These are phyloP conservation scores for Chouioia cunea DNA, from an alignment of 2,888 invertebrate genomes.

Conservation along the genomic window DNA sequence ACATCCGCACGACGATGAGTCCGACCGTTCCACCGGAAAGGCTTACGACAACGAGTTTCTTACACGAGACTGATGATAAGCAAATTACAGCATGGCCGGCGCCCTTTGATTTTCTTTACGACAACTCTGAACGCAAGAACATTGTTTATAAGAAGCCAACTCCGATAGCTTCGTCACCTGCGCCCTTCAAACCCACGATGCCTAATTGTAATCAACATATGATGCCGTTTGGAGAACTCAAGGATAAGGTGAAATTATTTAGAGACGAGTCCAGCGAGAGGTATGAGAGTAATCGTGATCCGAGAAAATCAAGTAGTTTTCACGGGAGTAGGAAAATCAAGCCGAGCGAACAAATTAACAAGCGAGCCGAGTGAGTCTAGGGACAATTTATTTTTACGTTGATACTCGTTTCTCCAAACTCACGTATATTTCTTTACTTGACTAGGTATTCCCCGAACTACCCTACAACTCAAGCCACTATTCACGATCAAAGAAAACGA, in stretches of 20 bases:
- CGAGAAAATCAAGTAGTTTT: too few relatives aligned
- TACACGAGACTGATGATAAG: conserved; percentile 43
- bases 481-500: neutral
- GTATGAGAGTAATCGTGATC: neutral
- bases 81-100: conserved; percentile 58
- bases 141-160: conserved; percentile 15
- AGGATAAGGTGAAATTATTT: conserved; percentile 1
- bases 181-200: neutral
- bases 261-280: neutral
- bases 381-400: neutral
- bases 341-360: neutral
- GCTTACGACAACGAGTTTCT: conserved; percentile 49
- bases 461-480: neutral
- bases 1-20: conserved; percentile 1
- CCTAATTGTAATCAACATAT: conserved; percentile 10
- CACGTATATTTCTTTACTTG: neutral
- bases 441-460: conserved; percentile 4
- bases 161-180: neutral
- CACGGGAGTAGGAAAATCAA: too few relatives aligned
- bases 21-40: conserved; percentile 41
- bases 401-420: neutral
- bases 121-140: conserved; percentile 54
- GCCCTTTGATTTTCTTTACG: conserved; percentile 60
- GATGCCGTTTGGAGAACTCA: neutral
- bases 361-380: conserved; percentile 6